Percentiles rank a stretch among this genome's conserved stretches.
Conservation (phyloP, 2,797 vertebrate genomes). For the Malurus splendens region DNA sequence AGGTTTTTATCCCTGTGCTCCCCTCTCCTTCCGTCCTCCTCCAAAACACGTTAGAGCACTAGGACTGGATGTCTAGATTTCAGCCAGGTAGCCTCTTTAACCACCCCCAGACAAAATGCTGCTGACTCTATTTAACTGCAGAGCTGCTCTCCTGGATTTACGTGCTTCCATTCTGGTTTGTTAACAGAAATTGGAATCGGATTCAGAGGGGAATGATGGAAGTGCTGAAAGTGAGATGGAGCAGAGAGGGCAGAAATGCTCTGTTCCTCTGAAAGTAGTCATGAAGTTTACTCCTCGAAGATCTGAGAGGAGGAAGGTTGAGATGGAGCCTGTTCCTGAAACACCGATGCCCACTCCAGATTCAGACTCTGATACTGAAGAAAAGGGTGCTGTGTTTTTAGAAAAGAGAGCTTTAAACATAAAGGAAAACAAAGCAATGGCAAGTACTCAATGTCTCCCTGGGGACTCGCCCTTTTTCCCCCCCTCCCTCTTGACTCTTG, state of each 20-base stretch:
- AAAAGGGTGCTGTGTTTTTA: conserved; percentile 80
- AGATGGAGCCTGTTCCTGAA: not conserved
- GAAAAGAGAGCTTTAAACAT: conserved; percentile 93
- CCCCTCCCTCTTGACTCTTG: not conserved
- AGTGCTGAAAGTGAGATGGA: conserved; percentile 31
- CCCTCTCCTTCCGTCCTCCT: rapidly evolving
- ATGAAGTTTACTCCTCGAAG: conserved; percentile 84
- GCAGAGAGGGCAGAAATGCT: conserved; percentile 49
- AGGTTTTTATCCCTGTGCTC: rapidly evolving
- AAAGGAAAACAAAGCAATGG: conserved; percentile 98
- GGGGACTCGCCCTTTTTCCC: rapidly evolving
- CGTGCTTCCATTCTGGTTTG: not conserved
- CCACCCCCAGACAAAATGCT: not conserved
- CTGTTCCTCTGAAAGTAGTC: conserved; percentile 80
- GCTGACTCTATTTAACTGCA: not conserved
- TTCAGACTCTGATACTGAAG: conserved; percentile 59
- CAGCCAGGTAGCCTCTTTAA: not conserved
- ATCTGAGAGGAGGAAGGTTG: conserved; percentile 42
- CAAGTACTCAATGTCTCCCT: conserved; percentile 32
- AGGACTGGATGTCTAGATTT: not conserved
- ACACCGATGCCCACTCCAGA: conserved; percentile 24
- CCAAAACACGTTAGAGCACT: not conserved
- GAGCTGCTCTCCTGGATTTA: not conserved
- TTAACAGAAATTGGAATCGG: conserved; percentile 75
- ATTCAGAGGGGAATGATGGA: conserved; percentile 8